A percentile compares a stretch with the other conserved stretches of the same genome.
Conservation (phyloP, 2,888 invertebrate genomes). For the Habrosyne pyritoides region DNA sequence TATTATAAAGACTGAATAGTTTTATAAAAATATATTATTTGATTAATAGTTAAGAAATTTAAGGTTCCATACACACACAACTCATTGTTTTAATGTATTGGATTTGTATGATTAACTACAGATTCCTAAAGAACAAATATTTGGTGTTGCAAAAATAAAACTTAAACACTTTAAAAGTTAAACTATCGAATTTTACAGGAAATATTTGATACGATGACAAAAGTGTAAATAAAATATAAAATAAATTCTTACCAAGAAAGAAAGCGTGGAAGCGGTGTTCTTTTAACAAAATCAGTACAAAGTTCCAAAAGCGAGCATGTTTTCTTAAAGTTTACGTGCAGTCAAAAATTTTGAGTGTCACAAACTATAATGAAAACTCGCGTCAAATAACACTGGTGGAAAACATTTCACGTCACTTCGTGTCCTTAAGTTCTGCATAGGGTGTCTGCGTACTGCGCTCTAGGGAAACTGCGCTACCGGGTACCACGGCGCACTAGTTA, state of each 20-base stretch:
- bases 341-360: slow-evolving; percentile 39
- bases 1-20: too few species aligned
- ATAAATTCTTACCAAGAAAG: slow-evolving; percentile 42
- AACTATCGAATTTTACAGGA: too few species aligned
- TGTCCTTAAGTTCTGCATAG: slow-evolving; percentile 59
- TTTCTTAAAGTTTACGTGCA: slow-evolving; percentile 32
- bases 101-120: too few species aligned
- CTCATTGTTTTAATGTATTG: too few species aligned
- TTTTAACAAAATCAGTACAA: slow-evolving; percentile 38
- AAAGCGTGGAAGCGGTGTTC: slow-evolving; percentile 17
- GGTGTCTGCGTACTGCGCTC: slow-evolving; percentile 15
- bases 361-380: slow-evolving; percentile 49
- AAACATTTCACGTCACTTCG: slow-evolving; percentile 70
- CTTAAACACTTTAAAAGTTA: too few species aligned
- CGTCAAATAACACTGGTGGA: slow-evolving; percentile 67
- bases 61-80: too few species aligned
- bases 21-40: too few species aligned
- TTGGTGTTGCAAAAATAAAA: too few species aligned
- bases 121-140: too few species aligned
- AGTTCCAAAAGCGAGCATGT: slow-evolving; percentile 54
- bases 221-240: neutral
- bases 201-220: too few species aligned
- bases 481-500: neutral
- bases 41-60: too few species aligned
- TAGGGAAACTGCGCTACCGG: slow-evolving; percentile 3